Base-by-base conservation (phyloP, 2,113 vertebrate species). In the Ammodytes dubius region DNA sequence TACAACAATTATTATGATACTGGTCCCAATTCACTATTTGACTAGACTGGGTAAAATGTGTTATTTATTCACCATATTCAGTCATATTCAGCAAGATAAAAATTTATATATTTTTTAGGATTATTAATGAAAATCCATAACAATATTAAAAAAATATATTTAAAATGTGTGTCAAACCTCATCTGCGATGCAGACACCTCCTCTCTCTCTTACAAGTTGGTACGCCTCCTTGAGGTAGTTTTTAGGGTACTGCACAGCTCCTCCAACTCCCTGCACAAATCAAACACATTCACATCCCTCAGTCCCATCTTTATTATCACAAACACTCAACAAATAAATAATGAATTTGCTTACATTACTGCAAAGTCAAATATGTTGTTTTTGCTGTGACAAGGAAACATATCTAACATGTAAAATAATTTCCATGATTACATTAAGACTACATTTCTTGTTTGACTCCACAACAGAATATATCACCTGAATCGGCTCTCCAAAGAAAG, bases 401-500 rank as follows among this genome's bases (percentile, higher is more conserved):
- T 2, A 56, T 60, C 4, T 17, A 7, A 7, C 27, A 35, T 7
- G 3, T 4, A 54, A 27, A 13, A n/a, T 3, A 4, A 54, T 47
- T 56, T 40, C 14, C 3, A 15, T 46, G 2, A 6, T 54, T 14
- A 66, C 43, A 56, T 1, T n/a, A 37, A 45, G n/a, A 49, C 27
- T 14, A 45, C 3, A 43, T 70, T 65, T 56, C 1, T 52, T 47
- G 7, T 15, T 7, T 5, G 35, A n/a, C 45, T 69, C 4, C 2
- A 57, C 17, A 17, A 15, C 35, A 70, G 8, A 56, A 86, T 43
- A 4, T 8, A 10, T 19, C 46, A 99, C 98, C 94, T 99, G 97
- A 88, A 99, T 97, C 4, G 98, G 96, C 84, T 99, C 98, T 57
- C 93, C 96, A 39, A 99, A 97, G 92, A 99, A 99, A 74, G 94